phyloP scores from a whole-genome alignment of 2,113 vertebrate genomes.

The Scatophagus argus region DNA sequence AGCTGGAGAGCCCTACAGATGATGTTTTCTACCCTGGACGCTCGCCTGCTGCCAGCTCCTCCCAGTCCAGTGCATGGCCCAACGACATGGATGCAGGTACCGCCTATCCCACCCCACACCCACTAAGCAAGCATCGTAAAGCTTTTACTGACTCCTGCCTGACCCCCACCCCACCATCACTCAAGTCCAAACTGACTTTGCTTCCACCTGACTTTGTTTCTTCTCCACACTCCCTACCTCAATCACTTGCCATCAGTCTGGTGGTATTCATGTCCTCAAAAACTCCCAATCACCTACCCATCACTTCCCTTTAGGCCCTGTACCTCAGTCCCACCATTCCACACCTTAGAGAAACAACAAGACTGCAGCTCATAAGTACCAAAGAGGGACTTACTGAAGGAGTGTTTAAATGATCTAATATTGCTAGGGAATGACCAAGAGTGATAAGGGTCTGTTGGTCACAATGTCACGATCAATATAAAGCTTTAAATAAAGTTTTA shows the following conservation, averaged over 20 bases:
- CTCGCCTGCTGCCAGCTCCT: constrained; percentile 91
- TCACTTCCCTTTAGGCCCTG: neutral
- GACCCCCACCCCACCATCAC: constrained; percentile 20
- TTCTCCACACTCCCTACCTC: constrained; percentile 21
- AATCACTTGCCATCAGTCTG: constrained; percentile 10
- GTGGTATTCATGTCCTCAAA: constrained; percentile 6
- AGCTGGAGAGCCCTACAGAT: constrained; percentile 92
- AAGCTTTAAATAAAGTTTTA: neutral
- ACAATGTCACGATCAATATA: neutral
- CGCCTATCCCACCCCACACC: constrained; percentile 28
- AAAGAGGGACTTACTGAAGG: neutral
- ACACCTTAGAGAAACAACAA: neutral
- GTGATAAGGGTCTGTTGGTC: neutral
- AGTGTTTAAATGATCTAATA: neutral
- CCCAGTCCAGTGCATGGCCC: constrained; percentile 91
- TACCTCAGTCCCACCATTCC: neutral
- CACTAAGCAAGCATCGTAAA: constrained; percentile 30
- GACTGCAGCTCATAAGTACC: neutral
- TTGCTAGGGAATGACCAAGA: neutral
- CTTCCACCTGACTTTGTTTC: constrained; percentile 35
- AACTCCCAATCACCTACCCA: neutral
- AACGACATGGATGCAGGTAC: constrained; percentile 93
- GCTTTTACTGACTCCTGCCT: constrained; percentile 28
- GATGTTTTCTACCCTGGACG: constrained; percentile 93
- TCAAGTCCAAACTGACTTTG: constrained; percentile 34